A percentile compares a stretch with the other conserved stretches of the same genome.
Conservation (phyloP, 2,797 vertebrate species). For the Amniataba percoides region DNA sequence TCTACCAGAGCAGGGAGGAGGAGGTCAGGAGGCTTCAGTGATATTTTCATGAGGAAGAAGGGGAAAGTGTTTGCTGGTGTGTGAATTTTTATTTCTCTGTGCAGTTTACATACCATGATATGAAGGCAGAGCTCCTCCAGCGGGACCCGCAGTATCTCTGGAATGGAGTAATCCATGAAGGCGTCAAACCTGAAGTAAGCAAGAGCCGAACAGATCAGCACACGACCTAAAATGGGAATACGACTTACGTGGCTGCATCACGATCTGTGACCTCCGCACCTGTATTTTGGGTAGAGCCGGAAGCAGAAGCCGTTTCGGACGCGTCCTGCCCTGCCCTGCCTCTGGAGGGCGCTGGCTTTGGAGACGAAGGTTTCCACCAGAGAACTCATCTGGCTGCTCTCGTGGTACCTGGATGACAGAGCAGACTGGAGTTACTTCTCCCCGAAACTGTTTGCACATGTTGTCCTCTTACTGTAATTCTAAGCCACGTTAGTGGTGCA, state of each 20-base stretch:
- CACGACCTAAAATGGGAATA: background rate
- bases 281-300: constrained; percentile 92
- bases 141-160: constrained; percentile 97
- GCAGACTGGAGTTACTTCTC: background rate
- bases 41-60: background rate
- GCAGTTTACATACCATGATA: constrained; percentile 89
- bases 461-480: background rate
- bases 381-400: constrained; percentile 99
- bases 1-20: constrained; percentile 79
- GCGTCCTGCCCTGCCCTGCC: constrained; percentile 96
- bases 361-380: constrained; percentile 97
- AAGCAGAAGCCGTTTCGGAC: constrained; percentile 95
- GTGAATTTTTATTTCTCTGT: background rate
- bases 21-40: background rate
- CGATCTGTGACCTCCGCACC: constrained; percentile 76
- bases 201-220: background rate
- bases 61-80: background rate
- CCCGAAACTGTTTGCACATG: background rate
- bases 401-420: constrained; percentile 89
- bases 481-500: background rate
- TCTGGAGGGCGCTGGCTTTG: constrained; percentile 97
- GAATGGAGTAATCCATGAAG: constrained; percentile 95
- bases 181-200: constrained; percentile 87
- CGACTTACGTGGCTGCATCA: background rate
- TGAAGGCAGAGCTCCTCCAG: constrained; percentile 98